Evolutionary conservation across 2,888 invertebrate genomes (phyloP), one percentile per base, ranked within the genome.

Genomic region (Stegana nigrithorax): DNA sequence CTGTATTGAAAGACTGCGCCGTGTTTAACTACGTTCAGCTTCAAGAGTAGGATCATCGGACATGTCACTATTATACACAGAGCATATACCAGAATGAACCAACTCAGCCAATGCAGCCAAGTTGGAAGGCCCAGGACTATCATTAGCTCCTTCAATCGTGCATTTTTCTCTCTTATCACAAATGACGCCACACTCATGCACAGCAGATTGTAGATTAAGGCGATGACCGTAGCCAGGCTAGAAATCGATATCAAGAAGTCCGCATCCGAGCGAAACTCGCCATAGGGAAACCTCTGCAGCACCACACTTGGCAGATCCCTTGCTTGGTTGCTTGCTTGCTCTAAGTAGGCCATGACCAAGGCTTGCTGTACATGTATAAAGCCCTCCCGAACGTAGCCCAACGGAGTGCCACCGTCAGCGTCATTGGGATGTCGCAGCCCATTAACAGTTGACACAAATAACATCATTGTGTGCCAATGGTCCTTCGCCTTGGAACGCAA

Each of bases 111-210:
- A 77, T 94, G 91, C 70, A 93, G 86, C 91, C 92, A 93, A 56
- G 90, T 90, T 21, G 90, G 89, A 39, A 95, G 85, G 2, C 95
- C 95, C 91, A 94, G 94, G 86, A 95, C 92, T 87, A 93, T 93
- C 92, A 94, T 92, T 2, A 93, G 90, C 87, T 95, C 94, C 92
- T 94, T 36, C 5, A 36, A 14, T 10, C 14, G 36, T 8, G 36
- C 4, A 4, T 36, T 3, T 3, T 14, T 4, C 10, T 36, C 36
- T 4, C 2, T 6, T 4, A 14, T 8, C 4, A 36, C 5, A 6
- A 14, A 36, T 4, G 36, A 36, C 2, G 14, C 36, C 4, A 36
- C 14, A 8, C 36, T 36, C 5, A 14, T 8, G 36, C 36, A 36
- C 2, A 14, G 36, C 14, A 36, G 10, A 10, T n/a, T 4, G 10